Conservation (phyloP, 2,888 invertebrate genomes). For the Philaethria dido region DNA sequence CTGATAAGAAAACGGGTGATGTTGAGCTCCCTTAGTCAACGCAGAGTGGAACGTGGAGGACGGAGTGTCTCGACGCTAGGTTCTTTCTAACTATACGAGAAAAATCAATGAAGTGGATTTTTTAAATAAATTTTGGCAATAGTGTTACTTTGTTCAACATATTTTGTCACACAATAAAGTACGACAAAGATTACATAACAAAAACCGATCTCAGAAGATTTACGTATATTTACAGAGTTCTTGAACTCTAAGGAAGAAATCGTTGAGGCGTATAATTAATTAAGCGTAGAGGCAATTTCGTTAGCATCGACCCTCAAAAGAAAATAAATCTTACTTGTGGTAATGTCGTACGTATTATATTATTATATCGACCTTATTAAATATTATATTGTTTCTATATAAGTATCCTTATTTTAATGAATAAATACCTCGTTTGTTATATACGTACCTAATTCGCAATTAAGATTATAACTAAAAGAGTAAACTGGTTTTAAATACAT, state of each 20-base stretch:
- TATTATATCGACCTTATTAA: not conserved
- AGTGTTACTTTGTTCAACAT: not conserved
- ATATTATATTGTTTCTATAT: not conserved
- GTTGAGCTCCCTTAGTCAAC: too few species aligned
- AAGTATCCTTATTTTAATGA: not conserved
- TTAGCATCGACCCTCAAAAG: constrained; percentile 15
- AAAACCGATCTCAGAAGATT: constrained; percentile 2
- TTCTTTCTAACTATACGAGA: too few species aligned
- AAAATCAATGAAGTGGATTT: too few species aligned
- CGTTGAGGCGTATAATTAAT: constrained; percentile 38
- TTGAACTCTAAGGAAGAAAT: constrained; percentile 16
- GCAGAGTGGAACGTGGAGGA: too few species aligned
- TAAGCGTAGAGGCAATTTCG: constrained; percentile 37
- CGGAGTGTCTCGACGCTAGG: too few species aligned
- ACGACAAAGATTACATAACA: constrained; percentile 11
- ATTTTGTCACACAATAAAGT: not conserved
- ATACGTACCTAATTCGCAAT: too few species aligned
- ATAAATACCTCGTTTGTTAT: not conserved
- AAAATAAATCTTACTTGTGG: constrained; percentile 18
- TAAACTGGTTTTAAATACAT: too few species aligned
- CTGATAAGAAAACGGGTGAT: too few species aligned
- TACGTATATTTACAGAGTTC: constrained; percentile 18
- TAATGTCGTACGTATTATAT: not conserved
- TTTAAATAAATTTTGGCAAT: too few species aligned
- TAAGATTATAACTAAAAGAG: too few species aligned